A percentile compares a stretch with the other conserved stretches of the same genome.
Evolutionary conservation across 2,113 vertebrate species (phyloP).

Genomic region (Thymallus thymallus): DNA sequence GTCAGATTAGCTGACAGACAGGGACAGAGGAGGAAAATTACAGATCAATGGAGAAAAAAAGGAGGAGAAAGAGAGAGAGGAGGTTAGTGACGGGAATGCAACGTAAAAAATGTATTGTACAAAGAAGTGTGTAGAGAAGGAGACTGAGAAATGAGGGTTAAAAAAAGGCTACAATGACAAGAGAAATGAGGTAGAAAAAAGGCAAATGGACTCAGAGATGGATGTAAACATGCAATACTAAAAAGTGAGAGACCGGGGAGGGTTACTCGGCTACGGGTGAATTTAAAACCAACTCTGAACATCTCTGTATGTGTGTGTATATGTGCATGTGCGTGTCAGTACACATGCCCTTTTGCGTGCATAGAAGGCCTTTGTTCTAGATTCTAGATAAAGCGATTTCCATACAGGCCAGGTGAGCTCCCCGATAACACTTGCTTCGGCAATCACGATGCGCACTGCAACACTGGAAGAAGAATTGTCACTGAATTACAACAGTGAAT

Average conservation of each 20-base stretch:
- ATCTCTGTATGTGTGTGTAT: not conserved
- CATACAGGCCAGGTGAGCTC: constrained; percentile 17
- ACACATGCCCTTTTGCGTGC: too few species aligned
- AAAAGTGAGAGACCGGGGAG: not conserved
- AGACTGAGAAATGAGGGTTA: not conserved
- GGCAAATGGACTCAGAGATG: constrained; percentile 11
- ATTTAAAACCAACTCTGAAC: constrained; percentile 11
- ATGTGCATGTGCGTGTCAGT: not conserved
- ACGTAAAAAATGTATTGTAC: not conserved
- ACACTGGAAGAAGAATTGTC: too few species aligned
- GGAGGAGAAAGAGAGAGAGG: not conserved
- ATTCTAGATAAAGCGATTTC: not conserved
- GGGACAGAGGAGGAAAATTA: constrained; percentile 23
- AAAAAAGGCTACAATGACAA: not conserved
- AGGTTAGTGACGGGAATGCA: not conserved
- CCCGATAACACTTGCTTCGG: not conserved
- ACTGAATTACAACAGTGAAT: too few species aligned
- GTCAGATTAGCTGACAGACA: constrained; percentile 52
- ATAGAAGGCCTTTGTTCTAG: too few species aligned
- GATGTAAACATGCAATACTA: constrained; percentile 9
- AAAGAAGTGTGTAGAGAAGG: not conserved
- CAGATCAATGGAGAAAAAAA: constrained; percentile 8
- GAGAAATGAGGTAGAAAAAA: not conserved
- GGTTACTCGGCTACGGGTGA: not conserved
- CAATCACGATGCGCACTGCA: too few species aligned